Percentiles rank a stretch among this genome's conserved stretches.
Evolutionary conservation across 2,888 invertebrate genomes (phyloP).

Genomic region (Pheosia gnoma): DNA sequence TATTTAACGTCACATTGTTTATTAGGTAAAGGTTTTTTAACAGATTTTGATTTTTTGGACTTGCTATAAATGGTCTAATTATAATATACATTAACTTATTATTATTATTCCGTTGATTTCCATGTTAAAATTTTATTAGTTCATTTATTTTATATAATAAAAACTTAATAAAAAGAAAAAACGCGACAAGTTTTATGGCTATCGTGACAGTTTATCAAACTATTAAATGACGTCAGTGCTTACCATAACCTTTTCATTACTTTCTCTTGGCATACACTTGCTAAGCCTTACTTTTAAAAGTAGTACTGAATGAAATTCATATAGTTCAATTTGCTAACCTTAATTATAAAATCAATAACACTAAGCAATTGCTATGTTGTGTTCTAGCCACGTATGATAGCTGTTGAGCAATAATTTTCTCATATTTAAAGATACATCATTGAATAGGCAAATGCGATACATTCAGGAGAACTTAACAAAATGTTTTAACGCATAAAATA

Average conservation of each 20-base stretch:
- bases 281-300: not conserved
- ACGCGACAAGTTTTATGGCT: constrained; percentile 22
- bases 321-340: constrained; percentile 29
- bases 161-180: constrained; percentile 19
- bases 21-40: too few relatives aligned
- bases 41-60: too few relatives aligned
- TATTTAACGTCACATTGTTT: too few relatives aligned
- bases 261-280: not conserved
- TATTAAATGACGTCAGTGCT: constrained; percentile 19
- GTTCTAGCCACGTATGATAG: too few relatives aligned
- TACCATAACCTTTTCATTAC: not conserved
- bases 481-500: too few relatives aligned
- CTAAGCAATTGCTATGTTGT: not conserved
- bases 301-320: constrained; percentile 20
- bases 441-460: too few relatives aligned
- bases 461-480: too few relatives aligned
- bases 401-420: too few relatives aligned
- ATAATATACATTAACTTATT: too few relatives aligned
- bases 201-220: constrained; percentile 17
- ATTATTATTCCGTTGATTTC: constrained; percentile 3
- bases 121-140: constrained; percentile 21
- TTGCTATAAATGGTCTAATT: not conserved
- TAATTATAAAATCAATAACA: constrained; percentile 32
- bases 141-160: constrained; percentile 17
- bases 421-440: too few relatives aligned